These are phyloP conservation scores for Euphonia xanthogaster DNA, from an alignment of 2,797 vertebrate species.

Conservation along the genomic window DNA sequence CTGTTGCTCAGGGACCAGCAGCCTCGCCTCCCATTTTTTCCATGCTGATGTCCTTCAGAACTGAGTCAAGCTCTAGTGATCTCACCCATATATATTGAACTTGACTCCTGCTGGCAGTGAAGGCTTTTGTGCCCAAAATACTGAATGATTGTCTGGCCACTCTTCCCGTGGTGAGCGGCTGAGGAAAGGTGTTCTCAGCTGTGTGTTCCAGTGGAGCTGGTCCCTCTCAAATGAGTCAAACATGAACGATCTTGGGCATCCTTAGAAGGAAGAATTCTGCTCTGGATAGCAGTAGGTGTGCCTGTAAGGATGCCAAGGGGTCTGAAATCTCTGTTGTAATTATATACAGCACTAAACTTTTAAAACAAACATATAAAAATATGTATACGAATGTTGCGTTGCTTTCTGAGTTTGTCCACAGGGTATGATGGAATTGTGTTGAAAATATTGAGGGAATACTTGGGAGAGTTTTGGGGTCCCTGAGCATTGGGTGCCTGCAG, in stretches of 20 bases:
- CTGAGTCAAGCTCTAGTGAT: neutral
- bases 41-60: neutral
- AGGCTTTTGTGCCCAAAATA: neutral
- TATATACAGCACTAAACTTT: neutral
- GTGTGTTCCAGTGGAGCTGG: neutral
- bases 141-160: neutral
- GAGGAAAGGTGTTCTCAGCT: neutral
- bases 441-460: neutral
- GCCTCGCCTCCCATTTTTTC: neutral
- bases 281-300: neutral
- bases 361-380: neutral
- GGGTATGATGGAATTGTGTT: neutral
- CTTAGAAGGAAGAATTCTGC: neutral
- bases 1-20: neutral
- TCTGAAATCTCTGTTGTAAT: neutral
- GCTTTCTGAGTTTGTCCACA: neutral
- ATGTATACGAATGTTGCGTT: neutral
- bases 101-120: neutral
- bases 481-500: neutral
- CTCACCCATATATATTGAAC: neutral
- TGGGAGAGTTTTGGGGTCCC: neutral
- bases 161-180: fast-evolving
- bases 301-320: neutral
- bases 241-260: fast-evolving
- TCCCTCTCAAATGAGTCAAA: neutral